Percentiles rank a stretch among this genome's conserved stretches.
phyloP scores from a whole-genome alignment of 37 sponge, comb jelly and placozoan genomes.

The Dysidea cf. avara region DNA sequence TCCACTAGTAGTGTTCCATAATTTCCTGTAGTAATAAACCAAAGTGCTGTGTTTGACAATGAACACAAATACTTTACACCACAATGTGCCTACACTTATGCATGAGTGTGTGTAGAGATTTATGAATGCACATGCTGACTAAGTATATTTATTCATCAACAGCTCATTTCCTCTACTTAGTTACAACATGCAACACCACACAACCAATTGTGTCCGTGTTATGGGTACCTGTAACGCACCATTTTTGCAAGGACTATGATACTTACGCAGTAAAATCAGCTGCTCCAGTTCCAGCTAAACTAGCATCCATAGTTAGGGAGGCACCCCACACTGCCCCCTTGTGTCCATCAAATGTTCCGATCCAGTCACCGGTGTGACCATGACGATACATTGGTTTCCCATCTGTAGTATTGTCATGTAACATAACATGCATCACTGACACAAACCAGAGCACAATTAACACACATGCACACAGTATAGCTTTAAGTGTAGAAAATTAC shows the following conservation, averaged over 20 bases:
- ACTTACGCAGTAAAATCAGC: conserved; percentile 97
- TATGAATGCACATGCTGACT: too few species aligned
- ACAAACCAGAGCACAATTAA: too few species aligned
- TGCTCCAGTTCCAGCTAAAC: conserved; percentile 89
- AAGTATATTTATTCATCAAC: too few species aligned
- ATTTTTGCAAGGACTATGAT: background rate
- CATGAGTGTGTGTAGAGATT: too few species aligned
- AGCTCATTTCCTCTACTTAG: too few species aligned
- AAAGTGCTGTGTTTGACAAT: too few species aligned
- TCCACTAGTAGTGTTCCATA: conserved; percentile 86
- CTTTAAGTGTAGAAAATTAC: too few species aligned
- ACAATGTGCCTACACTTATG: too few species aligned
- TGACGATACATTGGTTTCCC: conserved; percentile 87
- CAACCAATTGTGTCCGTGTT: background rate
- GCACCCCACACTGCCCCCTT: conserved; percentile 99
- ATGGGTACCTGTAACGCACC: background rate
- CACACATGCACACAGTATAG: too few species aligned
- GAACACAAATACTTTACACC: too few species aligned
- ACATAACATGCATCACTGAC: too few species aligned
- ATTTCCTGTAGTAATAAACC: conserved; percentile 39
- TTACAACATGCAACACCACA: background rate
- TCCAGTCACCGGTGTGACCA: conserved; percentile 98
- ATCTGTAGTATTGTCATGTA: conserved; percentile 65
- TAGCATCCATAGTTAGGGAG: conserved; percentile 70
- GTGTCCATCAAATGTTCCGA: conserved; percentile 98